Percentiles rank a stretch among this genome's conserved stretches.
These are phyloP conservation scores for Calyptommatus sinebrachiatus DNA, from an alignment of 2,113 vertebrate species.

Conservation along the genomic window DNA sequence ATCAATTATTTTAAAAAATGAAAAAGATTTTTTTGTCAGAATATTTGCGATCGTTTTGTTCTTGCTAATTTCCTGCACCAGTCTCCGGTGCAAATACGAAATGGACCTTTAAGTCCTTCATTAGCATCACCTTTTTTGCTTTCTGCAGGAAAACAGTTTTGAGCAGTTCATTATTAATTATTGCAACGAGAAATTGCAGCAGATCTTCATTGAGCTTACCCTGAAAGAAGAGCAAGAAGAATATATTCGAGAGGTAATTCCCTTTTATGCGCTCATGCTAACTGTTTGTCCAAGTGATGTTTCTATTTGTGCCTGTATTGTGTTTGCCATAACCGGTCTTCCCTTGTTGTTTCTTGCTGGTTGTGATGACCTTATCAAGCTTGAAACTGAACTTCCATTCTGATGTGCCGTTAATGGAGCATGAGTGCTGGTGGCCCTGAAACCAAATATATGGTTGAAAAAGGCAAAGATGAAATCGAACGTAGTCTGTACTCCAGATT, in stretches of 20 bases:
- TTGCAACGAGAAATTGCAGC: constrained; percentile 97
- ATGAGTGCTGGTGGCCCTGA: not conserved
- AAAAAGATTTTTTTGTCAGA: not conserved
- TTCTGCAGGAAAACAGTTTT: constrained; percentile 93
- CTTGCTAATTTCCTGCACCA: too few species aligned
- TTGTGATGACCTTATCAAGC: not conserved
- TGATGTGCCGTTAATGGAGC: not conserved
- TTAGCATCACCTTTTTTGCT: constrained; percentile 11
- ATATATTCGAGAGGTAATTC: constrained; percentile 88
- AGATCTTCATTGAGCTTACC: constrained; percentile 98
- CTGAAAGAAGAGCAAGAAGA: constrained; percentile 97
- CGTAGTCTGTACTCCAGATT: not conserved
- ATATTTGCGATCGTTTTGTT: too few species aligned
- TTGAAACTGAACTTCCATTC: not conserved
- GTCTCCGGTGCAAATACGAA: too few species aligned
- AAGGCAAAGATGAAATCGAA: not conserved
- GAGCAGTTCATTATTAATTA: constrained; percentile 99
- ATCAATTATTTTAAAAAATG: not conserved
- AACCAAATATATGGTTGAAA: not conserved
- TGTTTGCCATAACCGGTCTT: not conserved
- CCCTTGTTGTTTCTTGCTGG: not conserved
- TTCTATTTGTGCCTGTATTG: not conserved
- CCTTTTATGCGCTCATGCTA: not conserved
- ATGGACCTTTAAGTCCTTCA: too few species aligned
- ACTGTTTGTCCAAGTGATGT: not conserved